Percentiles rank a stretch among this genome's conserved stretches.
phyloP scores from a whole-genome alignment of 2,888 invertebrate genomes.

The Acrobasis repandana region DNA sequence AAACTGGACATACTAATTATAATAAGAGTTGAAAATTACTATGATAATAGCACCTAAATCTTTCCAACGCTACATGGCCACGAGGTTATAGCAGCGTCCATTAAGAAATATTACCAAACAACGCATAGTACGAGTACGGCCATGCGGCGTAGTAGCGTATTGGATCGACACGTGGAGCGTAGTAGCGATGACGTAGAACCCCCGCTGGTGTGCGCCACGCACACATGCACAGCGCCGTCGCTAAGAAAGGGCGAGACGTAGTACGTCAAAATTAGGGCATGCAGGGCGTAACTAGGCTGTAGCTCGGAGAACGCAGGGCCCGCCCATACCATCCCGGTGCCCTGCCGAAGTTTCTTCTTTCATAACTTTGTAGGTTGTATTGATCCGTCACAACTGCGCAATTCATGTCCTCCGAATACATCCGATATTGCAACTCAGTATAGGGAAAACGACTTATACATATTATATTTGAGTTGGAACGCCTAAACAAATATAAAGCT shows the following conservation, averaged over 20 bases:
- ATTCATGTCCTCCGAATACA: constrained; percentile 71
- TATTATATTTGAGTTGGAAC: constrained; percentile 26
- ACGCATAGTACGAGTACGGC: constrained; percentile 14
- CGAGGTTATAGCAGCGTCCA: constrained; percentile 3
- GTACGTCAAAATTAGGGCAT: constrained; percentile 80
- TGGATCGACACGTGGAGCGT: constrained; percentile 20
- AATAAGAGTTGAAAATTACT: neutral
- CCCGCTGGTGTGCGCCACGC: constrained; percentile 42
- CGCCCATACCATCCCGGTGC: constrained; percentile 76
- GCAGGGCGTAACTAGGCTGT: constrained; percentile 80
- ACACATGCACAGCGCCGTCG: constrained; percentile 54
- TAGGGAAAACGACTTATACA: constrained; percentile 41
- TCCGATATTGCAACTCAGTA: constrained; percentile 57
- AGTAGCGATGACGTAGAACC: constrained; percentile 19
- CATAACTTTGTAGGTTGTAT: constrained; percentile 80
- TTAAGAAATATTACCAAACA: constrained; percentile 23
- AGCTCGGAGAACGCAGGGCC: constrained; percentile 71
- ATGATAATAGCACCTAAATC: neutral
- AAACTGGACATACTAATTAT: neutral
- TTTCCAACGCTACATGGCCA: neutral
- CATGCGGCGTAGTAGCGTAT: constrained; percentile 16
- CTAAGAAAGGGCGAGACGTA: constrained; percentile 54
- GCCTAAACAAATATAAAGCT: constrained; percentile 24
- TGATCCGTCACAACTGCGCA: constrained; percentile 81
- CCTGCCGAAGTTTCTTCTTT: constrained; percentile 81